Evolutionary conservation across 2,888 invertebrate genomes (phyloP), one percentile per base, ranked within the genome.

Genomic region (Atethmia centrago): DNA sequence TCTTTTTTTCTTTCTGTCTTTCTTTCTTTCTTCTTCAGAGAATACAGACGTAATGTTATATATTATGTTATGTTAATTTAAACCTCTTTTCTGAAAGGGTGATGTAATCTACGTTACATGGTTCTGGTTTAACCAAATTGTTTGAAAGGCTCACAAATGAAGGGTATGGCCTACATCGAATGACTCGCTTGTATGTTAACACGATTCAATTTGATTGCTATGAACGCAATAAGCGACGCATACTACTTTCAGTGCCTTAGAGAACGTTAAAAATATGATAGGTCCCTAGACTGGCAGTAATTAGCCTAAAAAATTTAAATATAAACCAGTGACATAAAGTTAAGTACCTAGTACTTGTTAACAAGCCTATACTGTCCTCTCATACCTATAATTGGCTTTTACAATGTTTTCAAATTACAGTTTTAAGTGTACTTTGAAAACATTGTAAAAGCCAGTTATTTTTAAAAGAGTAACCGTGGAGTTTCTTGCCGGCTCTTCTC

Each of bases 181-280:
- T 49, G 21, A 42, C 42, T 56, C 28, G 25, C 25, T 76, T 65
- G 14, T 19, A 66, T 28, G 77, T 66, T 47, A 56, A 56, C 55
- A 77, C 47, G 67, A 49, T 49, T 49, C 77, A 77, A 74, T 74
- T 74, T 67, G 16, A 5, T 56, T 67, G 3, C 77, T 62, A n/a
- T 28, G 19, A 25, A 63, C 19, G 21, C 28, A 45, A 45, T 59
- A 16, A 10, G 8, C 0, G 19, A 31, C 3, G n/a, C 3, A 14
- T 40, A 28, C 9, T 3, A 14, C 10, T 72, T 36, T 55, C 3
- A 45, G 16, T 25, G 7, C 19, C 28, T 31, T 14, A 14, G 0
- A 31, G n/a, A 19, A 19, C 19, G 14, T 21, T 28, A n/a, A 10
- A 55, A 7, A 28, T n/a, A 19, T n/a, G n/a, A n/a, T 2, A 49